Conservation (phyloP, 2,888 invertebrate species). For the Leucoma salicis region DNA sequence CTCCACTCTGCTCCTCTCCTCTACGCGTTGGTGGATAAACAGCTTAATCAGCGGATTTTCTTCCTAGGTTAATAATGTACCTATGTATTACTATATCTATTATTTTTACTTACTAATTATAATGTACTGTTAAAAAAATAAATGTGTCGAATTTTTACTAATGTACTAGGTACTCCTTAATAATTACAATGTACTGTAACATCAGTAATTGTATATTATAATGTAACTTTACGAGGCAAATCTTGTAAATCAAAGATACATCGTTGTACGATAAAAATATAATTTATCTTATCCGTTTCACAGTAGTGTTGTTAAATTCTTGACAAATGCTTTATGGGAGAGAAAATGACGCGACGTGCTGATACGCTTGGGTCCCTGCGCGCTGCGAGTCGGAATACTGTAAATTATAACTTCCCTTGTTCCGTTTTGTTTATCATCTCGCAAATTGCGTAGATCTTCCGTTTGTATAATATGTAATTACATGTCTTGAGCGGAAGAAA, state of each 20-base stretch:
- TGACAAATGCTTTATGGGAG: conserved; percentile 48
- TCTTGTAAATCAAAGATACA: conserved; percentile 2
- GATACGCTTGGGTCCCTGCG: conserved; percentile 37
- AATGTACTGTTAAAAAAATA: no score
- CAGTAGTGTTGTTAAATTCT: conserved; percentile 37
- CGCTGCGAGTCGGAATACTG: conserved; percentile 38
- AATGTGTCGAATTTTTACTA: no score
- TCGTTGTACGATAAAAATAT: conserved; percentile 9
- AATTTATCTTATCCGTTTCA: conserved; percentile 14
- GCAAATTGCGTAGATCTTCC: conserved; percentile 61
- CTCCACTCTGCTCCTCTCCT: no score
- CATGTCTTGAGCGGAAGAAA: conserved; percentile 55
- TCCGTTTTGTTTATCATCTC: conserved; percentile 66
- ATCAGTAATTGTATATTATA: no score
- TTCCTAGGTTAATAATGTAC: no score
- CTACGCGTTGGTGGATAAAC: no score
- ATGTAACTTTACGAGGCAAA: not conserved
- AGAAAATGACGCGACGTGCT: conserved; percentile 42
- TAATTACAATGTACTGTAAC: no score
- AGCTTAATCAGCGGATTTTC: no score
- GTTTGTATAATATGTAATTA: conserved; percentile 66
- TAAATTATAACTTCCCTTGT: conserved; percentile 63
- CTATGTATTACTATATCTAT: no score
- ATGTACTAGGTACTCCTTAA: no score
- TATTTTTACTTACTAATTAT: no score